Evolutionary conservation across 2,797 vertebrate genomes (phyloP), one percentile per base, ranked within the genome.

Genomic region (Phalanger gymnotis): DNA sequence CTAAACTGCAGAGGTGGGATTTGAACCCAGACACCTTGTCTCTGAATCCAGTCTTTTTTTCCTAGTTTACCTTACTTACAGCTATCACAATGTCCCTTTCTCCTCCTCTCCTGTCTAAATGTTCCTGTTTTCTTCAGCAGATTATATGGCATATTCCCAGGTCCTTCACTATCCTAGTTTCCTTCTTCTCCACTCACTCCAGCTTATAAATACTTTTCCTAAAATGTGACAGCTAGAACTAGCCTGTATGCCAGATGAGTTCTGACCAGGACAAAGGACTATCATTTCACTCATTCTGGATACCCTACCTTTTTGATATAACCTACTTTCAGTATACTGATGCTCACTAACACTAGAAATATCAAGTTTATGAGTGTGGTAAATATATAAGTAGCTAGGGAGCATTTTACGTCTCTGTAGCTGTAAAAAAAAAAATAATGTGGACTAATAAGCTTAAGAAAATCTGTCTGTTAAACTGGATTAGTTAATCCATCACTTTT

Each of bases 391-490:
- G 40, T 47, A 81, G 66, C n/a, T 47, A 81, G 66, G 73, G 40
- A 81, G 40, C 7, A 54, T 51, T 47, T 89, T 92, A 56, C 16
- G 92, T 4, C 53, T 40, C 13, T 13, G 91, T 28, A 11, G 34
- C 25, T 96, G 90, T 40, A n/a, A n/a, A n/a, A 40, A 73, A 40
- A 54, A 34, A 93, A 95, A 92, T 53, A 27, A 87, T 90, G 22
- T 73, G 92, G 31, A 73, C 54, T 90, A 92, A 94, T 95, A 95
- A 56, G 12, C 5, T 73, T 81, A 52, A 92, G 93, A 56, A 81
- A 16, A 4, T 16, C 30, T 90, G 91, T 90, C 11, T 28, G 11
- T 66, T 47, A 34, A 95, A 91, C 9, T 92, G 66, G 27, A 92
- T 54, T 91, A 28, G 22, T 91, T 92, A 27, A 92, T 56, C 11